Base-by-base conservation (phyloP, 2,888 invertebrate genomes). In the Tortricodes alternella region DNA sequence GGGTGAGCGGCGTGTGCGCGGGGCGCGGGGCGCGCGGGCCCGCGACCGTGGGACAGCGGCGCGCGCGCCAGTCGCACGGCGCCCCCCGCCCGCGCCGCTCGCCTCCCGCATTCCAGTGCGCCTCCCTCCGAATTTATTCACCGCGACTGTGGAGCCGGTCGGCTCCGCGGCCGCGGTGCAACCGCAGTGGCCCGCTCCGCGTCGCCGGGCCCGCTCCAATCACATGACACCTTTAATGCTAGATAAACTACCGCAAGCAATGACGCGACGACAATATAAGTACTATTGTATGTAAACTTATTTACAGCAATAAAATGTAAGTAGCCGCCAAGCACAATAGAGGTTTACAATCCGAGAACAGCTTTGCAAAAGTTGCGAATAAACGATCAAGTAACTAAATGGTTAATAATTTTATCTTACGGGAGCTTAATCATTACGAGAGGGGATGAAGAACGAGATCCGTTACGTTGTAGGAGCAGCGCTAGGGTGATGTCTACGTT, bases 41-140 rank as follows among this genome's bases (percentile, higher is more conserved):
- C 90, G 87, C 91, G 92, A 92, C 92, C 92, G 92, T 92, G 93
- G 93, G 93, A 92, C 93, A 93, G 93, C 92, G 92, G 90, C 92
- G 91, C 89, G 87, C 88, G 85, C 86, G 85, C 85, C 83, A 85
- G 82, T 87, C 91, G 87, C 88, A 87, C 87, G 87, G 81, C 84
- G 81, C 79, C 80, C 88, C 79, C 80, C 81, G 76, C 83, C 73
- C 79, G 73, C 80, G 72, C 70, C 62, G 58, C 80, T 77, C 77
- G 76, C 83, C 76, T 77, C 79, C 79, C 83, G 83, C 87, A 83
- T 85, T 86, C 85, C 87, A 83, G 78, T 80, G 82, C 80, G 80
- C 82, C 82, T 85, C 86, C 89, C 89, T 87, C 86, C 85, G 86
- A 87, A 89, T 86, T 87, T 88, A 88, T 87, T 89, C 86, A 89